Conservation (phyloP, 1,140 invertebrate species). For the Melipona quadrifasciata region DNA sequence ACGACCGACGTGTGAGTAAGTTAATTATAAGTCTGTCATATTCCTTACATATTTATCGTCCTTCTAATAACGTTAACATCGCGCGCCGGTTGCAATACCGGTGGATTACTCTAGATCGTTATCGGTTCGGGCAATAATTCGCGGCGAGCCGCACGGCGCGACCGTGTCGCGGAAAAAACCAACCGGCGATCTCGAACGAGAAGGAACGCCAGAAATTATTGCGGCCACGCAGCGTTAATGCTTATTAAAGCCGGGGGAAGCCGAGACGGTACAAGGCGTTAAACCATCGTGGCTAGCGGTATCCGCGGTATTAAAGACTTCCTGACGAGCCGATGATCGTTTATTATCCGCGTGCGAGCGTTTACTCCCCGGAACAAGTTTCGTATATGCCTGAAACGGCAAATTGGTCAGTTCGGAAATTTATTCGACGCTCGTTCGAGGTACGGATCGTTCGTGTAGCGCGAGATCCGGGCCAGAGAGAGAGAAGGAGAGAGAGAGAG, state of each 20-base stretch:
- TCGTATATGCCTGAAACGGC: neutral
- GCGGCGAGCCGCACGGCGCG: neutral
- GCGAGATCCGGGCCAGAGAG: neutral
- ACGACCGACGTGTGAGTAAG: slow-evolving; percentile 5
- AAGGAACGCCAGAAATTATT: neutral
- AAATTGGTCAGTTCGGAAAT: neutral
- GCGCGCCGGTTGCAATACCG: neutral
- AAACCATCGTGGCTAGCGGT: neutral
- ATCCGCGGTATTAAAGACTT: slow-evolving; percentile 16
- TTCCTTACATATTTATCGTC: slow-evolving; percentile 9
- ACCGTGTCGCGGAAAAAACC: neutral
- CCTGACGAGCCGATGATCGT: neutral
- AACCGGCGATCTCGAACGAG: neutral
- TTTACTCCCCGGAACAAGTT: neutral
- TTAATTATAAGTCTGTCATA: slow-evolving; percentile 13
- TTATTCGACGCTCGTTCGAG: neutral
- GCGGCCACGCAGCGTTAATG: neutral
- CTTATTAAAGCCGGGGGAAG: slow-evolving; percentile 11
- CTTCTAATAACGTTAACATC: slow-evolving; percentile 11
- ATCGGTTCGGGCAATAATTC: slow-evolving; percentile 5
- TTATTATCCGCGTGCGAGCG: neutral
- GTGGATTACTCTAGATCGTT: neutral
- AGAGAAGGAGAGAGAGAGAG: neutral
- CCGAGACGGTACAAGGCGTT: neutral
- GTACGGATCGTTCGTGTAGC: neutral